Base-by-base conservation (phyloP, 1,140 invertebrate species). In the Pseudoatta argentina region DNA sequence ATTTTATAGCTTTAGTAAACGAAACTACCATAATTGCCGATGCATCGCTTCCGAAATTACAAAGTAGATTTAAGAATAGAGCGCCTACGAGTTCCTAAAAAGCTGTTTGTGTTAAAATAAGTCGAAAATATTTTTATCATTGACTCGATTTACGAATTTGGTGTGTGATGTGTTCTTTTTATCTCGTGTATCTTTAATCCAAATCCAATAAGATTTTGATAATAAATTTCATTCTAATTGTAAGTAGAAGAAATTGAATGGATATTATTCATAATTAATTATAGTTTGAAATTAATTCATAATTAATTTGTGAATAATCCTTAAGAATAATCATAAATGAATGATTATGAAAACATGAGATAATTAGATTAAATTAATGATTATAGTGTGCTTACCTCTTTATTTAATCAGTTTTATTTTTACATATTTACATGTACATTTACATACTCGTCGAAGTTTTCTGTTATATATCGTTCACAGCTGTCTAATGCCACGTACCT, bases 21-120 rank as follows among this genome's bases (percentile, higher is more conserved):
- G 3, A 59, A 24, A 82, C 7, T 59, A 39, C 69, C 24, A 14
- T 83, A 61, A 61, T 83, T 48, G 24, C 18, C n/a, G 55, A 82
- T 14, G 14, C n/a, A 51, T 66, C 18, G 67, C 30, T 73, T 18
- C 8, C 12, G 59, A 83, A 83, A 83, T 83, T 83, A 72, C 18
- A 24, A 82, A 61, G 24, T 82, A 51, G 69, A 73, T 0, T 75
- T 83, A 75, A 83, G 69, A 87, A 85, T 89, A 83, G 78, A 88
- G 59, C 53, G 57, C 73, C 69, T 75, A 53, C 81, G 64, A 88
- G 85, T 91, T 90, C 90, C 88, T 91, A 92, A 85, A 87, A 75
- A 72, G n/a, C 12, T 72, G 12, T 77, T 83, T 55, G 53, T 34
- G 27, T 64, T 81, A 71, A 81, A 34, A 44, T 57, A 57, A 71